These are phyloP conservation scores for Drosophila repleta DNA, from an alignment of 1,140 invertebrate genomes.

Conservation along the genomic window DNA sequence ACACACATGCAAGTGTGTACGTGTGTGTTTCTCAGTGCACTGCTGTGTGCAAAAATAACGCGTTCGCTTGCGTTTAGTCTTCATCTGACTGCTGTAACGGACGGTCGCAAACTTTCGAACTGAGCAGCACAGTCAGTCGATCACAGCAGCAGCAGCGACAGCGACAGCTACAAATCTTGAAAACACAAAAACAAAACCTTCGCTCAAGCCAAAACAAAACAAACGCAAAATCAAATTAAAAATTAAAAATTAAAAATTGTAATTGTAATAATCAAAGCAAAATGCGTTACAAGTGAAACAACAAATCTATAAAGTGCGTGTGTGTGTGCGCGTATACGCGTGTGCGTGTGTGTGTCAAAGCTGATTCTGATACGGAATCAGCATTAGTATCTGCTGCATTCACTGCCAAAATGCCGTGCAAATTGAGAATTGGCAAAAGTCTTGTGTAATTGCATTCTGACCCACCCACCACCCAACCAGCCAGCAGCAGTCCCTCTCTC, in stretches of 20 bases:
- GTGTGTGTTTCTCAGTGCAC: conserved; percentile 54
- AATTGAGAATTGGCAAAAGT: conserved; percentile 27
- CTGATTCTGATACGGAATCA: conserved; percentile 21
- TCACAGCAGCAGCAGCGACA: conserved; percentile 45
- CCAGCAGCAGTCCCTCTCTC: neutral
- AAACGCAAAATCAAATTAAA: conserved; percentile 59
- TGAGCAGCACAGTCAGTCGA: conserved; percentile 33
- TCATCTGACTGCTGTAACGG: conserved; percentile 75
- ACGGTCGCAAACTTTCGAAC: conserved; percentile 67
- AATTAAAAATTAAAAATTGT: neutral
- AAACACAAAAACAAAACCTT: conserved; percentile 57
- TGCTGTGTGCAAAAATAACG: conserved; percentile 77
- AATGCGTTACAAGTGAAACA: conserved; percentile 16
- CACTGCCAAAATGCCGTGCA: conserved; percentile 52
- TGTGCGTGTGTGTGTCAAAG: conserved; percentile 4
- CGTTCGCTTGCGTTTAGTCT: conserved; percentile 71
- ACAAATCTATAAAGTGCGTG: neutral
- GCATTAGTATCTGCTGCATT: conserved; percentile 18
- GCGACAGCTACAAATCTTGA: conserved; percentile 35
- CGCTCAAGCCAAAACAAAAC: conserved; percentile 38
- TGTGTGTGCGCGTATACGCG: conserved; percentile 1
- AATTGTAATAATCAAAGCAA: conserved; percentile 1
- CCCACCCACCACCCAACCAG: conserved; percentile 5
- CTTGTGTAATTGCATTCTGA: conserved; percentile 48
- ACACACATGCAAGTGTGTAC: conserved; percentile 10